A percentile compares a stretch with the other conserved stretches of the same genome.
Evolutionary conservation across 92 coral and sea anemone genomes (phyloP).

Genomic region (Paramuricea clavata): DNA sequence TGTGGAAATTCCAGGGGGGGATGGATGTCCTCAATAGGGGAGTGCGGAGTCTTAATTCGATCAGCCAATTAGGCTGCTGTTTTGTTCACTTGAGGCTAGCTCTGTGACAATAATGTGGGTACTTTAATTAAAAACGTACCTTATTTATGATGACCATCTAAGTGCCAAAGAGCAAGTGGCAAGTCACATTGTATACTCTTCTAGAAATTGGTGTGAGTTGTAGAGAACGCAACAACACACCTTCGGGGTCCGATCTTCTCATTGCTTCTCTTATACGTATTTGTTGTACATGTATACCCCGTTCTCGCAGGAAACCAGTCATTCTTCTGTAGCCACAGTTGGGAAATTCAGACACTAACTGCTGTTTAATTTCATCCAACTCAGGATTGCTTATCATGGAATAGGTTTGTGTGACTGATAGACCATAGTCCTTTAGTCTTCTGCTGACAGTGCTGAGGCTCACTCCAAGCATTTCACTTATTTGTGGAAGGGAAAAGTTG

Average conservation of each 20-base stretch:
- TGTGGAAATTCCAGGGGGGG: too few species aligned
- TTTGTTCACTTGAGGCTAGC: too few species aligned
- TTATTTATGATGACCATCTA: conserved; percentile 73
- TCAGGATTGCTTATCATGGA: conserved; percentile 65
- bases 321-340: conserved; percentile 80
- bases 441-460: conserved; percentile 67
- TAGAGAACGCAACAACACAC: conserved; percentile 68
- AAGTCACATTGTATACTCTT: conserved; percentile 63
- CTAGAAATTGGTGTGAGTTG: conserved; percentile 70
- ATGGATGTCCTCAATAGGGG: too few species aligned
- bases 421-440: conserved; percentile 59
- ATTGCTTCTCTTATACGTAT: conserved; percentile 70
- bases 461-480: conserved; percentile 70
- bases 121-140: conserved; percentile 54
- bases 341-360: conserved; percentile 70
- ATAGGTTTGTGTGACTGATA: conserved; percentile 58
- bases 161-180: conserved; percentile 77
- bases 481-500: conserved; percentile 63
- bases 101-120: too few species aligned
- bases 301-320: conserved; percentile 70
- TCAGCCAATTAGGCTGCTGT: too few species aligned
- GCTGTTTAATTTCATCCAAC: conserved; percentile 66
- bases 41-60: too few species aligned
- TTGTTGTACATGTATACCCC: conserved; percentile 67
- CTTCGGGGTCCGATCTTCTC: conserved; percentile 75